Percentiles rank a stretch among this genome's conserved stretches.
phyloP scores from a whole-genome alignment of 2,113 vertebrate species.

The Malurus elegans region DNA sequence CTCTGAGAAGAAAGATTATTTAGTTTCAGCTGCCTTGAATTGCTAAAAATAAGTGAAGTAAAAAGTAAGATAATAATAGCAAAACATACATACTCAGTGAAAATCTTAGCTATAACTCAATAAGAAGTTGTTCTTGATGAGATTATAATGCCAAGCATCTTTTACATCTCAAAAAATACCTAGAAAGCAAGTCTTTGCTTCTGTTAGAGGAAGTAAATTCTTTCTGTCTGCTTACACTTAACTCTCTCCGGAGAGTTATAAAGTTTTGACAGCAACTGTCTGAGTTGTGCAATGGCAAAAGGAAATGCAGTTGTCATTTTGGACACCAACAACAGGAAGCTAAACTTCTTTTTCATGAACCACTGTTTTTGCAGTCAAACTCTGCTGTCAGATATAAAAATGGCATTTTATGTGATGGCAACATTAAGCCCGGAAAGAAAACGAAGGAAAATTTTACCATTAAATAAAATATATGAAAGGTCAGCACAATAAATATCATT shows the following conservation, averaged over 20 bases:
- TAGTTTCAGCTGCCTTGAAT: not conserved
- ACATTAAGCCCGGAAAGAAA: not conserved
- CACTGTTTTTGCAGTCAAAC: not conserved
- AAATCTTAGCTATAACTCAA: not conserved
- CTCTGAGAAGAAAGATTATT: not conserved
- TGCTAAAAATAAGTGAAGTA: not conserved
- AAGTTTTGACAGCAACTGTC: not conserved
- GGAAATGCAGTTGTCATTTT: not conserved
- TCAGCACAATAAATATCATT: not conserved
- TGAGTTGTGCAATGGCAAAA: not conserved
- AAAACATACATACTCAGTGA: not conserved
- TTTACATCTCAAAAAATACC: not conserved
- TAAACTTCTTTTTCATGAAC: not conserved
- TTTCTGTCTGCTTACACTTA: not conserved
- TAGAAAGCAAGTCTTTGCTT: not conserved
- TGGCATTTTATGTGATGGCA: not conserved
- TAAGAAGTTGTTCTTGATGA: not conserved
- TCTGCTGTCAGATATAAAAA: not conserved
- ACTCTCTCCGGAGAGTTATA: not conserved
- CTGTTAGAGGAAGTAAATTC: not conserved
- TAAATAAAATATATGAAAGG: not conserved
- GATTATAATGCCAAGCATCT: not conserved
- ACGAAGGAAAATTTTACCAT: not conserved
- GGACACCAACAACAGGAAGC: not conserved
- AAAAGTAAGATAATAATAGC: not conserved